Evolutionary conservation across 2,888 invertebrate species (phyloP).

Genomic region (Drosophila multiciliata): DNA sequence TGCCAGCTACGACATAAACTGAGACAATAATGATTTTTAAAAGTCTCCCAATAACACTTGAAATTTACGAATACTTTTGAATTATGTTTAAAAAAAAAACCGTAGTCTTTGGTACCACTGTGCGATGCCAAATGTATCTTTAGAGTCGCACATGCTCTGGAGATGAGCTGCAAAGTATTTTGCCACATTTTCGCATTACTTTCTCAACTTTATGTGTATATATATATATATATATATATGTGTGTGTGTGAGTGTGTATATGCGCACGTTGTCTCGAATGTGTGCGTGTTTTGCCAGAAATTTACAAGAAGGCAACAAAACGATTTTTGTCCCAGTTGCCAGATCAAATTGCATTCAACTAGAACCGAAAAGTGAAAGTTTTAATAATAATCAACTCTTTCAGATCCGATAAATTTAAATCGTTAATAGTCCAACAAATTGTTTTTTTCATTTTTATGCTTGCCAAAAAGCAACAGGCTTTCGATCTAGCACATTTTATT

Average conservation of each 20-base stretch:
- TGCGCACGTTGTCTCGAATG: not conserved
- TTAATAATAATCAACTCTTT: not conserved
- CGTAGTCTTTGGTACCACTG: not conserved
- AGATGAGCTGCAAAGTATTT: constrained; percentile 62
- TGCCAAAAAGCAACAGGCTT: not conserved
- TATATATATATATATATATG: not conserved
- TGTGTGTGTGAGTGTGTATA: constrained; percentile 1
- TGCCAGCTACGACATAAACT: not conserved
- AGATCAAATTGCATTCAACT: not conserved
- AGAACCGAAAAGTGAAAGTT: not conserved
- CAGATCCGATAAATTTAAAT: not conserved
- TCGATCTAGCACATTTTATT: not conserved
- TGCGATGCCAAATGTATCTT: constrained; percentile 13
- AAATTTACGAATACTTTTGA: not conserved
- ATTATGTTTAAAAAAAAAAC: not conserved
- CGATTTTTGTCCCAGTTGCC: constrained; percentile 8
- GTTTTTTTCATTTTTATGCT: not conserved
- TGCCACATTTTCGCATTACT: constrained; percentile 61
- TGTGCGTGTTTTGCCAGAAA: constrained; percentile 8
- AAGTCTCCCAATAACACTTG: not conserved
- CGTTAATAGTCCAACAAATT: not conserved
- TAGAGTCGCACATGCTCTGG: constrained; percentile 36
- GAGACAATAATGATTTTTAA: not conserved
- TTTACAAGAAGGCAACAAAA: constrained; percentile 5
- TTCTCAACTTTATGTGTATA: constrained; percentile 16